Evolutionary conservation across 64 coral and sea anemone species (phyloP), one percentile per base, ranked within the genome.

Genomic region (Actinia equina): DNA sequence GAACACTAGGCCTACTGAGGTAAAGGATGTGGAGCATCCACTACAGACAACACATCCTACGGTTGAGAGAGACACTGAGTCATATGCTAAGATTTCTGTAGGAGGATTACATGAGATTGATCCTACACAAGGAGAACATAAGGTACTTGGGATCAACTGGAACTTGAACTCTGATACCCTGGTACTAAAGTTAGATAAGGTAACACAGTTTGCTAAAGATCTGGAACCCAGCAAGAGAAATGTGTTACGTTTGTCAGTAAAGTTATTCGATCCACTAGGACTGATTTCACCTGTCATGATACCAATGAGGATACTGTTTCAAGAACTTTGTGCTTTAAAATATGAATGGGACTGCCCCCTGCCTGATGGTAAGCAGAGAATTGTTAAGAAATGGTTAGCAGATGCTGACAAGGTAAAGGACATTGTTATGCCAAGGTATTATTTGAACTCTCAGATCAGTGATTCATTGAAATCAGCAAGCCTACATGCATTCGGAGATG

Each of bases 251-350:
- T 10, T 88, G 43, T 37, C 88, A 22, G 93, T 89, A 0, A 82
- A 86, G 12, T 42, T 95, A 25, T 95, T 91, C 54, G 89, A 95
- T 69, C 89, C 93, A 20, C 7, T 91, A 17, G 93, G 93, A 55
- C n/a, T 91, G 45, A 82, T 91, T 49, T 91, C 86, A 27, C 89
- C 89, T 11, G 59, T 91, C 2, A 82, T 82, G 82, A 86, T 91
- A 7, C 44, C 63, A 17, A 88, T 88, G 69, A 95, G 89, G 83
- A 95, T 95, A 7, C 17, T 95, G 1, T 95, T 95, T 59, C 93
- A 95, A 61, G 41, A 87, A 2, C 43, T 91, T 7, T 83, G 42
- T 23, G 30, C 63, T 20, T 17, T 80, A 8, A 83, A 83, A 15
- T 70, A 15, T 5, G 71, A 43, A 52, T 94, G 89, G 93, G 86